Percentiles rank a stretch among this genome's conserved stretches.
Conservation (phyloP, 2,113 vertebrate genomes). For the Tyto alba region DNA sequence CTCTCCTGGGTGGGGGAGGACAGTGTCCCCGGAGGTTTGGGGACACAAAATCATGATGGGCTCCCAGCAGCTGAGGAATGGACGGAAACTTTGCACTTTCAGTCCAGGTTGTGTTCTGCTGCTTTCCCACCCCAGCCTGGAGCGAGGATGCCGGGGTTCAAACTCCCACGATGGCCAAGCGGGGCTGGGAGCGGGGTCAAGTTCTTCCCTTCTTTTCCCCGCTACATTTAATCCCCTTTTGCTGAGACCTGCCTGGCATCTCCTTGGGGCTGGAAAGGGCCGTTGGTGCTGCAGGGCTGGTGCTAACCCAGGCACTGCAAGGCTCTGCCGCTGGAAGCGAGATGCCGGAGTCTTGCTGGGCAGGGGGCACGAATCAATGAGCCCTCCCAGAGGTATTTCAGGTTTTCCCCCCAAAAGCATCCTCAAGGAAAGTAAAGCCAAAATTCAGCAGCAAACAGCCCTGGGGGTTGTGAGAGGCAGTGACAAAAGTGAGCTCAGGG, state of each 20-base stretch:
- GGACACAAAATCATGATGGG: not conserved
- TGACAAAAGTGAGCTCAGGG: not conserved
- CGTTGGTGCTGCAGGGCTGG: not conserved
- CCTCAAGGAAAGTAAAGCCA: not conserved
- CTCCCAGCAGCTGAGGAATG: not conserved
- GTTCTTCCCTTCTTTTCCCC: not conserved
- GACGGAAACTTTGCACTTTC: not conserved
- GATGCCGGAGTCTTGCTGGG: not conserved
- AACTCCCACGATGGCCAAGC: accelerated
- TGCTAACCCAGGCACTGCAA: accelerated
- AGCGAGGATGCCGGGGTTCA: not conserved
- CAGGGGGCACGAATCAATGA: not conserved
- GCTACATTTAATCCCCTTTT: accelerated
- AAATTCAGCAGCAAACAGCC: not conserved
- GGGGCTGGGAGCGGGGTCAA: not conserved
- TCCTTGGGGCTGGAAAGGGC: accelerated
- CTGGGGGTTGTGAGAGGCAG: accelerated
- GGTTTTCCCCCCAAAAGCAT: not conserved
- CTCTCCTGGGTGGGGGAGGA: not conserved
- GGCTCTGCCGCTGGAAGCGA: not conserved
- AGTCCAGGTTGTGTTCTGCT: not conserved
- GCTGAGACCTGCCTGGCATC: not conserved
- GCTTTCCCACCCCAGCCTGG: not conserved
- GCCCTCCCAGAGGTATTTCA: not conserved
- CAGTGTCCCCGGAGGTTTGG: not conserved